Percentiles rank a stretch among this genome's conserved stretches.
phyloP scores from a whole-genome alignment of 2,113 vertebrate genomes.

The Odontophorus gujanensis region DNA sequence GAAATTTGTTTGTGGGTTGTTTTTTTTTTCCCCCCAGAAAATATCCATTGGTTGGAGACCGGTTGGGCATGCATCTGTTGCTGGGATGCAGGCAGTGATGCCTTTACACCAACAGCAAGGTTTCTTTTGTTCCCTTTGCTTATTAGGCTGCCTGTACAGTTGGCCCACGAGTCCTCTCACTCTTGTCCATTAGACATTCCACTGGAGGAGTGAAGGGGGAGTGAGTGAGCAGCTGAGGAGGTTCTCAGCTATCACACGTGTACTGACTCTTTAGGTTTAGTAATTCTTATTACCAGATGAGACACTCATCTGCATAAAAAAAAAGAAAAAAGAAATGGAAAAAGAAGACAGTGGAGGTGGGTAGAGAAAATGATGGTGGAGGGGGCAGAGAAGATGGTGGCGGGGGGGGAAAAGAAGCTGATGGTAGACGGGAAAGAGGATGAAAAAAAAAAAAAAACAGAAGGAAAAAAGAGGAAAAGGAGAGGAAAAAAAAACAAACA shows the following conservation, averaged over 20 bases:
- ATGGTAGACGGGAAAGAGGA: too few relatives aligned
- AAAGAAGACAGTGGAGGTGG: too few relatives aligned
- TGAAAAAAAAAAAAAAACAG: too few relatives aligned
- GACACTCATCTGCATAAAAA: conserved; percentile 7
- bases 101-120: background rate
- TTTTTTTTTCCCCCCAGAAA: background rate
- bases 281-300: background rate
- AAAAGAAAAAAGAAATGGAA: background rate
- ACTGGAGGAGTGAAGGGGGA: background rate
- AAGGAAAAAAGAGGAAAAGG: too few relatives aligned
- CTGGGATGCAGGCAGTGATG: background rate
- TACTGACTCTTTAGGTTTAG: background rate
- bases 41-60: background rate
- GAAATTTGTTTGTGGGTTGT: too few relatives aligned
- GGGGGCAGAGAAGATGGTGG: too few relatives aligned
- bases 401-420: too few relatives aligned
- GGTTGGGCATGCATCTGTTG: background rate
- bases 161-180: fast-evolving
- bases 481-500: too few relatives aligned
- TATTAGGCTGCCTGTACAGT: background rate
- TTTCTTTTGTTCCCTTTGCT: background rate
- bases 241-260: background rate
- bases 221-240: background rate
- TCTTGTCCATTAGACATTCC: background rate
- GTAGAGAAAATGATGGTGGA: too few relatives aligned